These are phyloP conservation scores for Centropus bengalensis DNA, from an alignment of 2,113 vertebrate species.

Conservation along the genomic window DNA sequence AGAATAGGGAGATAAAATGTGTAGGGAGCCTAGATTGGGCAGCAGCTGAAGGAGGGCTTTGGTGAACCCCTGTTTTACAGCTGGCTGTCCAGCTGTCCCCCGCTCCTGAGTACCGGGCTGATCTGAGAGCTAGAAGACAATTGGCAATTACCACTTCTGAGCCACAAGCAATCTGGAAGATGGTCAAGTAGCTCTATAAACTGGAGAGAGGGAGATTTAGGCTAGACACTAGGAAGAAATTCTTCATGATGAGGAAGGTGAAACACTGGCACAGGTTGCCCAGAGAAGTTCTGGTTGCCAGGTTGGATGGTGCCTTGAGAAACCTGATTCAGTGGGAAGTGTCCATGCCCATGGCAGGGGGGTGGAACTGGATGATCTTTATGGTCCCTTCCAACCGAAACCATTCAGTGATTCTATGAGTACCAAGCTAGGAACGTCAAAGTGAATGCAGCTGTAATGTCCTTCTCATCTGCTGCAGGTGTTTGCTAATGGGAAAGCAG, in stretches of 20 bases:
- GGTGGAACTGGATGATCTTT: too few relatives aligned
- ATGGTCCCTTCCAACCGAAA: too few relatives aligned
- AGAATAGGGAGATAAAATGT: rapidly evolving
- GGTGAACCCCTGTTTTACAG: background rate
- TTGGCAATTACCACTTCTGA: background rate
- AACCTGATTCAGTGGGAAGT: too few relatives aligned
- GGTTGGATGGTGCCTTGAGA: too few relatives aligned
- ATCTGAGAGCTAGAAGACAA: background rate
- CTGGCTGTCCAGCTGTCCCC: background rate
- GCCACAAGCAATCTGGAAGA: background rate
- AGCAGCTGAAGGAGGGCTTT: background rate
- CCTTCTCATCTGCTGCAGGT: background rate
- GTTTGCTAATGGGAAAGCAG: background rate
- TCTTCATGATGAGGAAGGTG: too few relatives aligned
- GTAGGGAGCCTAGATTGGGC: background rate
- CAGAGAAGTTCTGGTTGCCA: too few relatives aligned
- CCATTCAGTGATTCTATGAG: too few relatives aligned
- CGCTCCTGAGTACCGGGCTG: background rate
- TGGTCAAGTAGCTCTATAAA: background rate
- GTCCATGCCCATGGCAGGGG: too few relatives aligned
- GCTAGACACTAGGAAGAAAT: too few relatives aligned
- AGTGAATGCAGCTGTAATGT: background rate
- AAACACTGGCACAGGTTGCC: too few relatives aligned
- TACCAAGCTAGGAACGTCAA: background rate
- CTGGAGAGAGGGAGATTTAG: too few relatives aligned